A percentile compares a stretch with the other conserved stretches of the same genome.
phyloP scores from a whole-genome alignment of 2,888 invertebrate genomes.

The Keiferia lycopersicella region DNA sequence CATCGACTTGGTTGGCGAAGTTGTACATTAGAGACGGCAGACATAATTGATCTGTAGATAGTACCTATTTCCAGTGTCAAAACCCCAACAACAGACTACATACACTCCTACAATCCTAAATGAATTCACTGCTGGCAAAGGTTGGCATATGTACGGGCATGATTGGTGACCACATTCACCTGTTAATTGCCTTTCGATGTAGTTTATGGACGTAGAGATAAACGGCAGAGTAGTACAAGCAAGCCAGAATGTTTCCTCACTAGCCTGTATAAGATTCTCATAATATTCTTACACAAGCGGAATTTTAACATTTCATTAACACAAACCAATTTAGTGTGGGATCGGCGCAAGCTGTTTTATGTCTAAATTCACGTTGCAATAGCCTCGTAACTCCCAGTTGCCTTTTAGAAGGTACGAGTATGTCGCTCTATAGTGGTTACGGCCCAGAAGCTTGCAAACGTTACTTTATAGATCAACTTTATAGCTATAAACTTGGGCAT shows the following conservation, averaged over 20 bases:
- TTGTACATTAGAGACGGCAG: background rate
- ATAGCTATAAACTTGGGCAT: too few species aligned
- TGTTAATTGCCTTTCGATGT: slow-evolving; percentile 11
- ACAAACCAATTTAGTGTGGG: too few species aligned
- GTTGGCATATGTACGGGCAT: slow-evolving; percentile 10
- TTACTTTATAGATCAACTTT: too few species aligned
- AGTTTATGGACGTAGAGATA: background rate
- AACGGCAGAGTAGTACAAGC: background rate
- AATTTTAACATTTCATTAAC: too few species aligned
- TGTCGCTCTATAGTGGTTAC: too few species aligned
- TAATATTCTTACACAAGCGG: background rate
- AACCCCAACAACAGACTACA: background rate
- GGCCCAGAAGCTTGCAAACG: too few species aligned
- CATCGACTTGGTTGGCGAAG: too few species aligned
- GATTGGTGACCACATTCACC: slow-evolving; percentile 24
- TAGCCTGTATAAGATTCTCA: background rate
- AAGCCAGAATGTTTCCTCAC: background rate
- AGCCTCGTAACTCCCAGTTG: too few species aligned
- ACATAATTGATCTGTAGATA: background rate
- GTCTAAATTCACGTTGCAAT: too few species aligned
- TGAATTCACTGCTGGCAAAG: slow-evolving; percentile 5
- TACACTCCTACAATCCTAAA: background rate
- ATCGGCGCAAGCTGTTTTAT: too few species aligned
- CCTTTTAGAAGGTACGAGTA: too few species aligned
- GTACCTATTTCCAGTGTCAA: background rate